Evolutionary conservation across 2,888 invertebrate genomes (phyloP), one percentile per base, ranked within the genome.

Genomic region (Deroplatys truncata): DNA sequence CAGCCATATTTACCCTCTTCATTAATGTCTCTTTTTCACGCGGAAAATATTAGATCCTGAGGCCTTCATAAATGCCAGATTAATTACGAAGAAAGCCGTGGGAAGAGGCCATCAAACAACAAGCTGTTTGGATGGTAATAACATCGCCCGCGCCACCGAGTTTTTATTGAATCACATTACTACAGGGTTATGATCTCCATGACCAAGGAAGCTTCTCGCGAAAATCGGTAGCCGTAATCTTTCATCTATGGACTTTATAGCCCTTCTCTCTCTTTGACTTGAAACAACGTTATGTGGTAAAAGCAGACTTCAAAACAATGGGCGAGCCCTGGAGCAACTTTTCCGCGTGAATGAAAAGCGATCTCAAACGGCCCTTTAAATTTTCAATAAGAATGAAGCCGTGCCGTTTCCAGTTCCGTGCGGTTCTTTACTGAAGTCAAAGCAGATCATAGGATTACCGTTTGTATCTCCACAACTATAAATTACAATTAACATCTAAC

Each of bases 11-110:
- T 88, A 88, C 28, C 86, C 82, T 43, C 86, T 89, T 86, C 89
- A 89, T 89, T 89, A 89, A 86, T 89, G 83, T 89, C 56, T 25
- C 56, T 84, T 85, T 87, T 83, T n/a, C 87, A 31, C 43, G n/a
- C 29, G 20, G 82, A 31, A 72, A 72, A 86, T 82, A 56, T 56
- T 28, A 86, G 86, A 28, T 72, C 43, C n/a, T 83, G 35, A 10
- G 83, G 25, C 16, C 82, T 82, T 72, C 28, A 82, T 25, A 29
- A 56, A 86, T 82, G 56, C 28, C 56, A 16, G 29, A 28, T 87
- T 87, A 87, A 87, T 87, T 87, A 87, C 31, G 31, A 72, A 72
- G 56, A 72, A 72, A 72, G 56, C 56, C 56, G 56, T 72, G 56
- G 56, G 56, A 72, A 72, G 20, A 72, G 56, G 56, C 82, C 87